A percentile compares a stretch with the other conserved stretches of the same genome.
phyloP scores from a whole-genome alignment of 2,113 vertebrate species.

The Zosterops pallidus region DNA sequence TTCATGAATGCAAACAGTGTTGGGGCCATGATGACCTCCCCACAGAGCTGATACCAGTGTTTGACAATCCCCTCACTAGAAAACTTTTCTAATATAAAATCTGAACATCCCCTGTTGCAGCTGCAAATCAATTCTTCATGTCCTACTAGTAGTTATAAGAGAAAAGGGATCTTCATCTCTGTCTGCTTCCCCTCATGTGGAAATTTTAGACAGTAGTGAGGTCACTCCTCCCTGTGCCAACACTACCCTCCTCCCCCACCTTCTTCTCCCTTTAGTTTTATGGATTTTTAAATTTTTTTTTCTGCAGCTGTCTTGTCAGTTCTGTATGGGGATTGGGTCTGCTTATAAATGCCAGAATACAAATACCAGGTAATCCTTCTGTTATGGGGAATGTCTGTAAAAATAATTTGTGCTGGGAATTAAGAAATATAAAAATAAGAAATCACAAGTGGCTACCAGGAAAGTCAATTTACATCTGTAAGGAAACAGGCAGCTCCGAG shows the following conservation, averaged over 20 bases:
- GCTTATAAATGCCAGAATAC: not conserved
- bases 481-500: too few relatives aligned
- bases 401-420: too few relatives aligned
- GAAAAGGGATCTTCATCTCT: not conserved
- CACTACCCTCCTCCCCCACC: fast-evolving
- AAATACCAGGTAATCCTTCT: not conserved
- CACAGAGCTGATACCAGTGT: fast-evolving
- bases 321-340: fast-evolving
- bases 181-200: fast-evolving
- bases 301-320: not conserved
- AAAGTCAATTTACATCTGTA: too few relatives aligned
- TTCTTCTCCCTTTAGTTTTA: not conserved
- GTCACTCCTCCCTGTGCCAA: fast-evolving
- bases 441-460: too few relatives aligned
- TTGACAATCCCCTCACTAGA: not conserved
- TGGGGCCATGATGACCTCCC: not conserved
- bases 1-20: not conserved
- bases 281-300: not conserved
- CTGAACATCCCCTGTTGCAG: not conserved
- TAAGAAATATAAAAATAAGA: too few relatives aligned
- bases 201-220: not conserved
- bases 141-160: not conserved
- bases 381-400: too few relatives aligned
- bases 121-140: fast-evolving
- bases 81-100: not conserved